Percentiles rank a stretch among this genome's conserved stretches.
phyloP scores from a whole-genome alignment of 2,797 vertebrate species.

The Tragopan temminckii region DNA sequence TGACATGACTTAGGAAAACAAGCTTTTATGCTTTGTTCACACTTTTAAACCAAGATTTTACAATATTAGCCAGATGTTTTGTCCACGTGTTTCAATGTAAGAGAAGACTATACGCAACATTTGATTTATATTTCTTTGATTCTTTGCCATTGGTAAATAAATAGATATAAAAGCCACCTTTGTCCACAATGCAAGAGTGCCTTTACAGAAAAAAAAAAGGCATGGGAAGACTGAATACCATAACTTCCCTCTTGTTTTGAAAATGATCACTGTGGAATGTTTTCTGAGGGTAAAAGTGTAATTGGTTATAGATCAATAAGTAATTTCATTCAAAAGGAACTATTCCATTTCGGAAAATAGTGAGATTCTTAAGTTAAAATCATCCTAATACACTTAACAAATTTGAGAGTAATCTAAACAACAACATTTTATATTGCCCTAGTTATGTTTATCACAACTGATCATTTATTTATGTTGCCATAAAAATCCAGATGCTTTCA shows the following conservation, averaged over 20 bases:
- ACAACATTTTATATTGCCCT: constrained; percentile 52
- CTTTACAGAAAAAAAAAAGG: not conserved
- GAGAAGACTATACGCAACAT: not conserved
- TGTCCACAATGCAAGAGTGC: not conserved
- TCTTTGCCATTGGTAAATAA: constrained; percentile 7
- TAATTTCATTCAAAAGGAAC: constrained; percentile 72
- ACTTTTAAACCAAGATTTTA: not conserved
- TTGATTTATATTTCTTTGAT: not conserved
- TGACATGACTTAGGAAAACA: not conserved
- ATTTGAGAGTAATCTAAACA: constrained; percentile 65
- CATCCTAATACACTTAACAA: constrained; percentile 59
- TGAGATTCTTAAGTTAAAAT: constrained; percentile 69
- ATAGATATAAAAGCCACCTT: not conserved
- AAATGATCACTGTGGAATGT: constrained; percentile 57
- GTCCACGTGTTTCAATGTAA: fast-evolving
- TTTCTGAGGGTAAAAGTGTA: constrained; percentile 73
- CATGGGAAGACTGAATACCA: not conserved
- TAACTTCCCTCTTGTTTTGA: constrained; percentile 61
- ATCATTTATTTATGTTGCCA: constrained; percentile 78
- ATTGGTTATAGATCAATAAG: constrained; percentile 79
- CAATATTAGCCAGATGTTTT: not conserved
- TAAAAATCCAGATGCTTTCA: constrained; percentile 73
- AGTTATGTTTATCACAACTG: constrained; percentile 67
- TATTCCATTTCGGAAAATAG: constrained; percentile 51
- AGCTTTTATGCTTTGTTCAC: not conserved